Conservation (phyloP, 2,113 vertebrate species). For the Notechis scutatus region DNA sequence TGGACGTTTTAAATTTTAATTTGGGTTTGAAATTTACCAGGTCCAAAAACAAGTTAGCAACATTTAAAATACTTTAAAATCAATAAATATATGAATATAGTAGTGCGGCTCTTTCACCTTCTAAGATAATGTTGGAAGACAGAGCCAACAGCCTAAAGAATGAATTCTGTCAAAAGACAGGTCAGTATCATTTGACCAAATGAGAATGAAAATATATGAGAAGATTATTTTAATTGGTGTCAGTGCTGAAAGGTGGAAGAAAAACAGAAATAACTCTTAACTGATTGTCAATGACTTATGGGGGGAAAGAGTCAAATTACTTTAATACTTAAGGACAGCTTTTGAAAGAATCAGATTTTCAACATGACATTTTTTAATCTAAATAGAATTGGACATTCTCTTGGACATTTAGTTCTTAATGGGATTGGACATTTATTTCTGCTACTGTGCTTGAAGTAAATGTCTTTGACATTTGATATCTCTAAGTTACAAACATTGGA, state of each 20-base stretch:
- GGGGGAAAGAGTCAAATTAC: conserved; percentile 8
- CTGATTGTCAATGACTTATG: conserved; percentile 18
- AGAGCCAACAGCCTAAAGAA: neutral
- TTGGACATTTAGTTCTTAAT: neutral
- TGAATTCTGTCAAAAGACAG: neutral
- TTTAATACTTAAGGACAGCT: conserved; percentile 1
- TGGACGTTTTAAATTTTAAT: neutral
- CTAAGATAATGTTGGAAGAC: neutral
- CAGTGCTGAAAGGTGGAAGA: conserved; percentile 4
- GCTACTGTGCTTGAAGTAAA: neutral
- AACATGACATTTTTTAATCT: neutral
- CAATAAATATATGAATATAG: neutral
- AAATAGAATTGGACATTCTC: neutral
- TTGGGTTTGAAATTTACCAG: neutral
- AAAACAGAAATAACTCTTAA: conserved; percentile 19
- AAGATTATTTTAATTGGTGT: conserved; percentile 12
- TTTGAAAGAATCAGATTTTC: conserved; percentile 17
- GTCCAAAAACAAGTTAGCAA: neutral
- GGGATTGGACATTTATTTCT: neutral
- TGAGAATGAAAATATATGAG: conserved; percentile 17
- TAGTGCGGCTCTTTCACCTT: neutral
- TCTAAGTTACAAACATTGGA: neutral
- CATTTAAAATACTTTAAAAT: neutral
- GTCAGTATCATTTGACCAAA: conserved; percentile 8
- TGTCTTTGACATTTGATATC: neutral